Conservation (phyloP, 1,140 invertebrate genomes). For the Drosophila pseudoananassae region DNA sequence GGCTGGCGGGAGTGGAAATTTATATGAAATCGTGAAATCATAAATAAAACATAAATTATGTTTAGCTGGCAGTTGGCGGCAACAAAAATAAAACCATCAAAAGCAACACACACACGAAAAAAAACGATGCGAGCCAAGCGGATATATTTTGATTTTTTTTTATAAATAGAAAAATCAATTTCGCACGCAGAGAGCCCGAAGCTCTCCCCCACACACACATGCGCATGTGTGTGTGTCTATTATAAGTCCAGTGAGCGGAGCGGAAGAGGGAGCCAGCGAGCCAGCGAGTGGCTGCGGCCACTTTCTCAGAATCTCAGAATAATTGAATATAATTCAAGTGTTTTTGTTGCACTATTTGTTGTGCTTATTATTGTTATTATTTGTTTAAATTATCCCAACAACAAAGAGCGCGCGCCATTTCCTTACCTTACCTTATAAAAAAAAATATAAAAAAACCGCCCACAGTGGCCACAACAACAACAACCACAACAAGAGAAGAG, state of each 20-base stretch:
- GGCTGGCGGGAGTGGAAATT: slow-evolving; percentile 49
- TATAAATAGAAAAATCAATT: slow-evolving; percentile 83
- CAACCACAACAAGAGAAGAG: slow-evolving; percentile 5
- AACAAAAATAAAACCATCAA: slow-evolving; percentile 67
- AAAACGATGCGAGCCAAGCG: slow-evolving; percentile 51
- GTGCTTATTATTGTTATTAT: slow-evolving; percentile 77
- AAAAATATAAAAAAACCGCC: background rate
- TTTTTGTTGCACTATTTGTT: slow-evolving; percentile 78
- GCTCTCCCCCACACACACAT: slow-evolving; percentile 41
- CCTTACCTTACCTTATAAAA: slow-evolving; percentile 4
- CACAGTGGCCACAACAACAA: slow-evolving; percentile 16
- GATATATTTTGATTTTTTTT: slow-evolving; percentile 83
- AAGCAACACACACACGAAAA: slow-evolving; percentile 47
- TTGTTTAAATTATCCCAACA: slow-evolving; percentile 74
- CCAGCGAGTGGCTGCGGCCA: slow-evolving; percentile 34
- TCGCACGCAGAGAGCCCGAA: slow-evolving; percentile 63
- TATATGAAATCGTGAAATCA: slow-evolving; percentile 52
- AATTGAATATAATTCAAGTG: slow-evolving; percentile 81
- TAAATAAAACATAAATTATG: slow-evolving; percentile 83
- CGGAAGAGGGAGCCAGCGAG: slow-evolving; percentile 8
- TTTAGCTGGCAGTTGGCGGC: slow-evolving; percentile 64
- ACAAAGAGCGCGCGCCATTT: slow-evolving; percentile 41
- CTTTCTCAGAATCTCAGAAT: slow-evolving; percentile 30
- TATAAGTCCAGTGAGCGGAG: slow-evolving; percentile 58
- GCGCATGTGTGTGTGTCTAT: slow-evolving; percentile 59